These are phyloP conservation scores for Monomorium pharaonis DNA, from an alignment of 1,140 invertebrate genomes.

Conservation along the genomic window DNA sequence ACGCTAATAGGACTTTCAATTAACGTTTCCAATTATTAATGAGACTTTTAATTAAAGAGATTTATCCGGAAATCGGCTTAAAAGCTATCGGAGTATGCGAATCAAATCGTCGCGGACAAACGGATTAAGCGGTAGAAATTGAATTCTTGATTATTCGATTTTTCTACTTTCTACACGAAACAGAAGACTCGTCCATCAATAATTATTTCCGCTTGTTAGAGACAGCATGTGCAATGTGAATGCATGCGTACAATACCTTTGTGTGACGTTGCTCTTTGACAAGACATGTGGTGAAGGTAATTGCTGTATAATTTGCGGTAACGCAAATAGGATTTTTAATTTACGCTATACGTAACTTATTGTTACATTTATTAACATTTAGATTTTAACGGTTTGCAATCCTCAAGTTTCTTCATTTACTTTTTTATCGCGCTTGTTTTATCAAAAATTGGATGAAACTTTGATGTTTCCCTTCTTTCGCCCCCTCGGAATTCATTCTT, in stretches of 20 bases:
- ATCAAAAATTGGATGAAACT: not conserved
- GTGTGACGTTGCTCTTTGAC: not conserved
- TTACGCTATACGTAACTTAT: no score
- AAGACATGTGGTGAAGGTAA: not conserved
- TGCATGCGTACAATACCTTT: not conserved
- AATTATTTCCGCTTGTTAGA: conserved; percentile 17
- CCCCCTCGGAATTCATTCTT: not conserved
- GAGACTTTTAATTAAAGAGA: conserved; percentile 63
- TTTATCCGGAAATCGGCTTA: conserved; percentile 63
- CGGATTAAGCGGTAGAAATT: conserved; percentile 41
- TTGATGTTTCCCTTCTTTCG: not conserved
- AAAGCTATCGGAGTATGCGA: not conserved
- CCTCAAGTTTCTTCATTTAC: not conserved
- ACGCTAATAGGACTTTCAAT: conserved; percentile 39
- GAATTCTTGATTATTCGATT: conserved; percentile 28
- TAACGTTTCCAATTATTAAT: conserved; percentile 67
- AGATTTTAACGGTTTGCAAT: not conserved
- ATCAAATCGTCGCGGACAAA: conserved; percentile 54
- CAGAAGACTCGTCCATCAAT: not conserved
- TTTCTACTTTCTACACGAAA: conserved; percentile 13
- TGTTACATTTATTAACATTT: no score
- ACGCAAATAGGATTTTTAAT: not conserved
- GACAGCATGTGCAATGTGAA: not conserved
- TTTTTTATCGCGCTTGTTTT: not conserved
- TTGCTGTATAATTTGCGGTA: not conserved